Conservation (phyloP, 1,140 invertebrate genomes). For the Cryptotermes secundus region DNA sequence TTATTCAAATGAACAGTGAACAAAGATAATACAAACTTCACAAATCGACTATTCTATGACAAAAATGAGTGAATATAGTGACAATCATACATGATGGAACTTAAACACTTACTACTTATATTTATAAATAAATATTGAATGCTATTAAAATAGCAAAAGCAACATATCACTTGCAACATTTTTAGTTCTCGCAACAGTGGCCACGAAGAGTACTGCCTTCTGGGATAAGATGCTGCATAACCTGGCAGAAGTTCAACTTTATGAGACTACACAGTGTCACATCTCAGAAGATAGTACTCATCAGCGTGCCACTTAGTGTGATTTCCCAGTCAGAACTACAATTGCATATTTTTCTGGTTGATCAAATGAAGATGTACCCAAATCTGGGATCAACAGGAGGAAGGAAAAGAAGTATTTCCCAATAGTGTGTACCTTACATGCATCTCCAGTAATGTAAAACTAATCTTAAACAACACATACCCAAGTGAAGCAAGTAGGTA, state of each 20-base stretch:
- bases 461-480: too few relatives aligned
- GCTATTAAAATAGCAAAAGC: not conserved
- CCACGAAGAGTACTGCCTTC: too few relatives aligned
- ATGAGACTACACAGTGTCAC: too few relatives aligned
- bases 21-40: constrained; percentile 20
- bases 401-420: too few relatives aligned
- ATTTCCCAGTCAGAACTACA: not conserved
- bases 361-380: not conserved
- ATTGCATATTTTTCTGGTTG: not conserved
- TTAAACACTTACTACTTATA: not conserved
- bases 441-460: too few relatives aligned
- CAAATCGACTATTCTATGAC: constrained; percentile 9
- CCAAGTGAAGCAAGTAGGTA: too few relatives aligned
- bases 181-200: not conserved
- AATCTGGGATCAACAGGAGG: too few relatives aligned
- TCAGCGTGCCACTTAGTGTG: too few relatives aligned
- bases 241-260: too few relatives aligned
- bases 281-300: too few relatives aligned
- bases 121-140: constrained; percentile 6
- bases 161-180: not conserved
- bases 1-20: constrained; percentile 12
- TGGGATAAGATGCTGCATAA: too few relatives aligned
- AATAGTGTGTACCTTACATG: too few relatives aligned
- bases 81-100: not conserved
- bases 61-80: constrained; percentile 5